Evolutionary conservation across 2,797 vertebrate species (phyloP).

Genomic region (Valencia hispanica): DNA sequence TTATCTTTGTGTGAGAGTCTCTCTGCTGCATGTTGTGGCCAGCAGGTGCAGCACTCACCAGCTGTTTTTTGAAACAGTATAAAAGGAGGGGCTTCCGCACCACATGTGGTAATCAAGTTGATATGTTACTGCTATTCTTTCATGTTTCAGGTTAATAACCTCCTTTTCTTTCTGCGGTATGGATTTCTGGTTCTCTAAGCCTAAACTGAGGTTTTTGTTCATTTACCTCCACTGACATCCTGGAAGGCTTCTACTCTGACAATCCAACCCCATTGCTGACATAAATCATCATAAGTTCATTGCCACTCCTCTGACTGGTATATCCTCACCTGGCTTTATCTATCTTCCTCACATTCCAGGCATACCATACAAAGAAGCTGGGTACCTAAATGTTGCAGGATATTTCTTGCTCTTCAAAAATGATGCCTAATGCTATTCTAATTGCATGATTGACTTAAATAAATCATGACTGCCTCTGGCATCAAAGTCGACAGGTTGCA

Average conservation of each 20-base stretch:
- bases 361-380: not conserved
- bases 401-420: not conserved
- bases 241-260: not conserved
- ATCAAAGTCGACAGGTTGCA: not conserved
- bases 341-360: not conserved
- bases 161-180: not conserved
- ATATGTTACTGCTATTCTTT: not conserved
- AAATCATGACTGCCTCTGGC: not conserved
- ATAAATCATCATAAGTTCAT: not conserved
- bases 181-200: too few relatives aligned
- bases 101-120: not conserved
- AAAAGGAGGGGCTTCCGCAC: not conserved
- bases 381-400: not conserved
- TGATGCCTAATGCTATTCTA: not conserved
- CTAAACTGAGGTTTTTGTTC: not conserved
- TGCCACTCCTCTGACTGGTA: not conserved
- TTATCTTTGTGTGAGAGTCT: not conserved
- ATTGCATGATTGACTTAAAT: not conserved
- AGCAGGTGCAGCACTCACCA: not conserved
- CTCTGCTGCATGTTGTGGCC: not conserved
- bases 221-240: too few relatives aligned
- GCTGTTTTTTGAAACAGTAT: not conserved
- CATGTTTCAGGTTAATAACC: not conserved
- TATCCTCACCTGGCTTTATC: not conserved
- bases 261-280: not conserved